Evolutionary conservation across 2,888 invertebrate species (phyloP), one percentile per base, ranked within the genome.

Genomic region (Heliconius aoede): DNA sequence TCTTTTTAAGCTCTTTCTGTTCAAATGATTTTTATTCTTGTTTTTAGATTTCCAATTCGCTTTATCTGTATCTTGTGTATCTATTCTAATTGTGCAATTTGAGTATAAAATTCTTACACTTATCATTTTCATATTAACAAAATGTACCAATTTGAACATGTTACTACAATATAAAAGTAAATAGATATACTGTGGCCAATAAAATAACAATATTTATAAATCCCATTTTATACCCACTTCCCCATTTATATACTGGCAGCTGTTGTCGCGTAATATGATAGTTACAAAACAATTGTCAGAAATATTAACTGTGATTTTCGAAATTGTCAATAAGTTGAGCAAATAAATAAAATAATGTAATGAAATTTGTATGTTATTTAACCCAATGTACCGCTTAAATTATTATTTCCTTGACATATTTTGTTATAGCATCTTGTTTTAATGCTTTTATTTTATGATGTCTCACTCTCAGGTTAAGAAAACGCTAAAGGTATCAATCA

Each of bases 281-380:
- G 86, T 92, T 92, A 92, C 91, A 88, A 88, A 89, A 87, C 88
- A 91, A 90, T 88, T 92, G 93, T 94, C 93, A 92, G 93, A 91
- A 91, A 84, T 86, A 85, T 90, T 90, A 94, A 94, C 94, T 94
- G 94, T 94, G 94, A 94, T 94, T 94, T 93, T 94, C 94, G 90
- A 94, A 94, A 94, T 94, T 94, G 94, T 93, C 94, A 93, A 91
- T 94, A 94, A 94, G 93, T 94, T 94, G 94, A 94, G 93, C 91
- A 92, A 94, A 93, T 94, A 94, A 94, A 94, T 91, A 90, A 93
- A 92, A 91, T 90, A 90, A 94, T 90, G 90, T 86, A 88, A 87
- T 85, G 79, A 84, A 80, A 55, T 74, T 77, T 80, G 79, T 79
- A 72, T 73, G 76, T 81, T 80, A 81, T 79, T 80, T 81, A 76